phyloP scores from a whole-genome alignment of 2,797 vertebrate genomes.

The Vireo griseus region DNA sequence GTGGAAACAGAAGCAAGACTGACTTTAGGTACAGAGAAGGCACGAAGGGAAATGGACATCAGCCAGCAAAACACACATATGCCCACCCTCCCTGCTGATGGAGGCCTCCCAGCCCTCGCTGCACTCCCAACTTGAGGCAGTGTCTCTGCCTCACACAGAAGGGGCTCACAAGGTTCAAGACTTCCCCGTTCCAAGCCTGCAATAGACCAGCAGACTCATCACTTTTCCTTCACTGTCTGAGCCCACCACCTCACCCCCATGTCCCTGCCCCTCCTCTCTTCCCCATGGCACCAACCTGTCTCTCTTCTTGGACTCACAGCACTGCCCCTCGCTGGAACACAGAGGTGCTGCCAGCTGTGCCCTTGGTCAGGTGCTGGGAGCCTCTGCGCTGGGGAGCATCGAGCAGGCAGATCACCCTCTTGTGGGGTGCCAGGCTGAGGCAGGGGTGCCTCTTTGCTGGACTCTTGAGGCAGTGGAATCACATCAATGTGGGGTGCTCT shows the following conservation, averaged over 20 bases:
- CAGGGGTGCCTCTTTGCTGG: too few relatives aligned
- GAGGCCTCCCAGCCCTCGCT: accelerated
- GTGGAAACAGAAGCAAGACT: neutral
- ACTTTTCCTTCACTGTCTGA: neutral
- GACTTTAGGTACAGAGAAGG: neutral
- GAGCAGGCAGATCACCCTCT: neutral
- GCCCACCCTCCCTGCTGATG: neutral
- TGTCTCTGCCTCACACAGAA: neutral
- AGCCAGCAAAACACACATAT: neutral
- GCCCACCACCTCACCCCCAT: accelerated
- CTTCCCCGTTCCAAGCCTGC: neutral
- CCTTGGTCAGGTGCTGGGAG: neutral
- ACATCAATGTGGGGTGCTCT: neutral
- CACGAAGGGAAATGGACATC: neutral
- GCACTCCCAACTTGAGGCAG: accelerated
- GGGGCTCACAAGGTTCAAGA: accelerated
- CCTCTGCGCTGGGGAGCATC: neutral
- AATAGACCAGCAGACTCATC: neutral
- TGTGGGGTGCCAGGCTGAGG: neutral
- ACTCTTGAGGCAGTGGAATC: neutral
- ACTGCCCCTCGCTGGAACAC: accelerated
- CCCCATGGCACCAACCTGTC: accelerated
- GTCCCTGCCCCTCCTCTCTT: neutral
- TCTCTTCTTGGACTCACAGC: neutral
- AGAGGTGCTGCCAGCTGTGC: neutral